Evolutionary conservation across 2,888 invertebrate genomes (phyloP).

Genomic region (Tiliacea citrago): DNA sequence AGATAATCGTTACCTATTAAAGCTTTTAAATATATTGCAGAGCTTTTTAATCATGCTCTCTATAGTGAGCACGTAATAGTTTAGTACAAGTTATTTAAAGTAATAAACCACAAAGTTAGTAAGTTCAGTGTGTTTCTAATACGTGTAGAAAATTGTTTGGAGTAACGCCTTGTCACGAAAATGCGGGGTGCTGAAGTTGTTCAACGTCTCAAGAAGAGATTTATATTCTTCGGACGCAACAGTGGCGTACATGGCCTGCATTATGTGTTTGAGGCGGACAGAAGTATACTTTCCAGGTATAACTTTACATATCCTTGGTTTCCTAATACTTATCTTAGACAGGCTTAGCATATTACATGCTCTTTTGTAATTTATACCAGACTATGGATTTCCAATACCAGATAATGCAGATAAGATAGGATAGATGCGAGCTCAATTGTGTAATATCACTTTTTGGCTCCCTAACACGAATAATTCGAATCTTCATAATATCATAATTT

Average conservation of each 20-base stretch:
- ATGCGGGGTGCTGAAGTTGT: slow-evolving; percentile 38
- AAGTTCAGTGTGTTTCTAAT: slow-evolving; percentile 27
- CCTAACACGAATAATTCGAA: background rate
- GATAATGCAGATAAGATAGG: background rate
- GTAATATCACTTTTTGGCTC: background rate
- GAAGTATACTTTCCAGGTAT: slow-evolving; percentile 89
- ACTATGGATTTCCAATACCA: background rate
- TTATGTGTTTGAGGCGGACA: slow-evolving; percentile 87
- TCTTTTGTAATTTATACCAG: background rate
- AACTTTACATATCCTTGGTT: background rate
- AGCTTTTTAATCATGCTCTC: slow-evolving; percentile 46
- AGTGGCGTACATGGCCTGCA: slow-evolving; percentile 89
- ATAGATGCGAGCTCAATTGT: background rate
- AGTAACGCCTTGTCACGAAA: slow-evolving; percentile 25
- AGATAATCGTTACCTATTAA: slow-evolving; percentile 24
- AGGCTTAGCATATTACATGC: background rate
- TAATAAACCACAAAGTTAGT: slow-evolving; percentile 41
- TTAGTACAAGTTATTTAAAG: slow-evolving; percentile 20
- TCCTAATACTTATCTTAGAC: too few species aligned
- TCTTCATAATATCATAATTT: background rate
- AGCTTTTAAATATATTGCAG: slow-evolving; percentile 71
- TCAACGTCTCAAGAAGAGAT: slow-evolving; percentile 56
- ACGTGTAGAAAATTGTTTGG: slow-evolving; percentile 10
- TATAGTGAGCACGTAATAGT: slow-evolving; percentile 45
- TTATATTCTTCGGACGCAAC: slow-evolving; percentile 77